Conservation (phyloP, 2,797 vertebrate species). For the Sciurus carolinensis region DNA sequence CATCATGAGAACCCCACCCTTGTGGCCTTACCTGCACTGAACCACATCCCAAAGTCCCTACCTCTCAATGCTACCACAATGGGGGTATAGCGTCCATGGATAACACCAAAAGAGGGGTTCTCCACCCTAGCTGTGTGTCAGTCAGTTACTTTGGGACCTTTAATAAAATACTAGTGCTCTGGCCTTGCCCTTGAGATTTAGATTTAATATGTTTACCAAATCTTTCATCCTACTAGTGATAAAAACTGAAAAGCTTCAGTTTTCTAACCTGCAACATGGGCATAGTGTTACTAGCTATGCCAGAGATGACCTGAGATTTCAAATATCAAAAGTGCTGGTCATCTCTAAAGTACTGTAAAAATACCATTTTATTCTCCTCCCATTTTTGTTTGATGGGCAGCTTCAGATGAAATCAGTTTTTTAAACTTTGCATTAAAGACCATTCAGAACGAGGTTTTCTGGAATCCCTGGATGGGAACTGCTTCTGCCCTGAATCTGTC, state of each 20-base stretch:
- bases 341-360: neutral
- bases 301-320: neutral
- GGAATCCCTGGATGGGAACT: neutral
- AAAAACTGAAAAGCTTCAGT: neutral
- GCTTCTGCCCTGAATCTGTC: neutral
- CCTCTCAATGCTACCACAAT: neutral
- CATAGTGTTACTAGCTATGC: neutral
- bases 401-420: neutral
- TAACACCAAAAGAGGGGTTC: neutral
- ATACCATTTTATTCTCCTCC: neutral
- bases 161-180: neutral
- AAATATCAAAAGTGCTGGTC: neutral
- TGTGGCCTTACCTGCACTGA: neutral
- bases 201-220: neutral
- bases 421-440: neutral
- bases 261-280: slow-evolving; percentile 12
- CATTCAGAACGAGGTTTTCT: neutral
- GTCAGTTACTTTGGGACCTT: neutral
- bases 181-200: neutral
- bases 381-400: neutral
- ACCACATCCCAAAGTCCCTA: neutral
- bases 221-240: neutral
- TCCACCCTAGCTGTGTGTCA: neutral
- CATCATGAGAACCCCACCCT: neutral
- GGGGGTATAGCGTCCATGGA: neutral